Evolutionary conservation across 2,797 vertebrate species (phyloP).

Genomic region (Pangasius krempfi): DNA sequence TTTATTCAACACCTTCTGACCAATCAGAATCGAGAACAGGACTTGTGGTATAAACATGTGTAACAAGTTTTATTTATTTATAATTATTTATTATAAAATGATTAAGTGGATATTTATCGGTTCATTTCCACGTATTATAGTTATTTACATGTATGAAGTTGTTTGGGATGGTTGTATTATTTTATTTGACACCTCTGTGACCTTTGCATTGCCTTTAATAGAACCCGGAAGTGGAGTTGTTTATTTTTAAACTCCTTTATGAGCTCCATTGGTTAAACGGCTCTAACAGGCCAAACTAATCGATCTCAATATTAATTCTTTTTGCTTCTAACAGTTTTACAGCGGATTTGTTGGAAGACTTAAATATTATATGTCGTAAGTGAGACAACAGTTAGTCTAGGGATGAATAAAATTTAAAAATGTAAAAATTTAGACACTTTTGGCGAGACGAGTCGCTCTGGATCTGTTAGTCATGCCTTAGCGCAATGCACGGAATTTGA

Average conservation of each 20-base stretch:
- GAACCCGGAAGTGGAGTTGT: not conserved
- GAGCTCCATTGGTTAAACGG: too few relatives aligned
- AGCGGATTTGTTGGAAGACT: too few relatives aligned
- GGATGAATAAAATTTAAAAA: too few relatives aligned
- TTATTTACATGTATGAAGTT: not conserved
- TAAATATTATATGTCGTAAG: too few relatives aligned
- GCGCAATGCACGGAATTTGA: conserved; percentile 54
- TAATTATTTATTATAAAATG: too few relatives aligned
- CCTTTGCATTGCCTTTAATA: not conserved
- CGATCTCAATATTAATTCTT: not conserved
- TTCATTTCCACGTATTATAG: not conserved
- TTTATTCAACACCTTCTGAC: not conserved
- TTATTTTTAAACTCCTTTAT: not conserved
- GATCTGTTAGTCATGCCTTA: conserved; percentile 51
- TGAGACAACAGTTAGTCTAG: accelerated
- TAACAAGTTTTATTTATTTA: not conserved
- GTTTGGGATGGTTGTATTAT: not conserved
- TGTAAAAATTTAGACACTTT: not conserved
- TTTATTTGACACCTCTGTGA: not conserved
- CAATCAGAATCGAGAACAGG: not conserved
- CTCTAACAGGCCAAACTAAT: not conserved
- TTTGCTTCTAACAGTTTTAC: not conserved
- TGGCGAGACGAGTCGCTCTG: not conserved
- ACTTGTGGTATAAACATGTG: too few relatives aligned
- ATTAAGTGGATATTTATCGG: not conserved